Evolutionary conservation across 2,113 vertebrate genomes (phyloP), one percentile per base, ranked within the genome.

Genomic region (Rhombomys opimus): DNA sequence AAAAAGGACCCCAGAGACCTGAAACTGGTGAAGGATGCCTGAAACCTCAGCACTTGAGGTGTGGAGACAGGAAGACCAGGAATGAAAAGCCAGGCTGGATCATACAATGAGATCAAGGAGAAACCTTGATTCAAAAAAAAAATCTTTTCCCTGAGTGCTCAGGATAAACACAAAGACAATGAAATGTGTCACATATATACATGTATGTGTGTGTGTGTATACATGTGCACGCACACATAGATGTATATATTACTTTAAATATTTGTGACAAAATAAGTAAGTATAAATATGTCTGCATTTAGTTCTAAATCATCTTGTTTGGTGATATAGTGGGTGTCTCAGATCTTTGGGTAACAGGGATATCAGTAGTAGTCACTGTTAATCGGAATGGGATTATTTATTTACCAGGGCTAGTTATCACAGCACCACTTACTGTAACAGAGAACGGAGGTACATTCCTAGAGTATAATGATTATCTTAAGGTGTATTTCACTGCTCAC

Each of bases 401-500:
- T 15, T 75, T 25, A 75, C 22, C 38, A 75, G 38, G 38, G 73
- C 38, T 75, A 46, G 38, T 41, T 46, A 75, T 46, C n/a, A 6
- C 14, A 78, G 30, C 76, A 52, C 15, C 46, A 50, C 46, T 50
- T 41, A 38, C 38, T 41, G n/a, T 41, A 11, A 50, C 50, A 50
- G 41, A 50, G 25, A 11, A 50, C 50, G 30, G 41, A 27, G 46
- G 46, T 78, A 46, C 27, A 46, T 75, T 75, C 41, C 23, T 25
- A 1, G 41, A 41, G 73, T 14, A 22, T 46, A 75, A 25, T 75
- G 22, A 46, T 75, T 75, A 75, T 80, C 77, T 73, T 63, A 41
- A 81, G 25, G 32, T 89, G 38, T 91, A 86, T 95, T 91, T 89
- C 76, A 41, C 22, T 76, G 82, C 30, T 85, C 18, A 46, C 89